Conservation (phyloP, 2,888 invertebrate species). For the Agrilus mali region DNA sequence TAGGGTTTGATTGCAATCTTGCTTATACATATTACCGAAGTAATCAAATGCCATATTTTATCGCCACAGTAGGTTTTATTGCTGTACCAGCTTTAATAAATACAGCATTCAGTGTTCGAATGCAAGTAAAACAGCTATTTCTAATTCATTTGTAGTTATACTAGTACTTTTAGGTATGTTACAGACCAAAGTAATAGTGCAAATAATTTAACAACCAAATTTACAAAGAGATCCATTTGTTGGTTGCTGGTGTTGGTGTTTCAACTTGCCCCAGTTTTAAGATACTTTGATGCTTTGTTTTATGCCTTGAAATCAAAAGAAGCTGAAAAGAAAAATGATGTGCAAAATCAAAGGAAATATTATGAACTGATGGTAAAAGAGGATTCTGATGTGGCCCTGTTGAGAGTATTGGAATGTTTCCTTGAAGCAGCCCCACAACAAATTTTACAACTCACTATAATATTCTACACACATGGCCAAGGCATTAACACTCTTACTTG, state of each 20-base stretch:
- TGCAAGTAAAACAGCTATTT: conserved; percentile 40
- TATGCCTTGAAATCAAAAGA: conserved; percentile 55
- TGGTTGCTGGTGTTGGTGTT: conserved; percentile 49
- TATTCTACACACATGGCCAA: conserved; percentile 42
- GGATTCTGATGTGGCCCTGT: conserved; percentile 65
- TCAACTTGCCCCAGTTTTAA: conserved; percentile 61
- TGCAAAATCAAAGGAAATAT: conserved; percentile 47
- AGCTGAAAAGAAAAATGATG: conserved; percentile 45
- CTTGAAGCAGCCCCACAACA: conserved; percentile 72
- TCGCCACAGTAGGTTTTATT: conserved; percentile 57
- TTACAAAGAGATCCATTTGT: conserved; percentile 45
- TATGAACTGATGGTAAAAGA: conserved; percentile 65
- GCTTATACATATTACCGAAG: conserved; percentile 50
- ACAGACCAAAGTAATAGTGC: conserved; percentile 27
- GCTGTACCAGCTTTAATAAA: conserved; percentile 63
- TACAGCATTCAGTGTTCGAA: conserved; percentile 58
- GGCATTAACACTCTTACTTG: conserved; percentile 30
- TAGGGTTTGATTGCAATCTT: conserved; percentile 56
- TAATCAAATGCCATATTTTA: conserved; percentile 46
- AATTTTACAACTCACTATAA: conserved; percentile 58
- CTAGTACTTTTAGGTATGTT: conserved; percentile 8
- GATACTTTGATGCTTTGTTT: conserved; percentile 49
- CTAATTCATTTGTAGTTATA: background rate
- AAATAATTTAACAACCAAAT: conserved; percentile 42
- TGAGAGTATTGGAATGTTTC: conserved; percentile 69